Conservation (phyloP, 1,140 invertebrate species). For the Cotesia typhae region DNA sequence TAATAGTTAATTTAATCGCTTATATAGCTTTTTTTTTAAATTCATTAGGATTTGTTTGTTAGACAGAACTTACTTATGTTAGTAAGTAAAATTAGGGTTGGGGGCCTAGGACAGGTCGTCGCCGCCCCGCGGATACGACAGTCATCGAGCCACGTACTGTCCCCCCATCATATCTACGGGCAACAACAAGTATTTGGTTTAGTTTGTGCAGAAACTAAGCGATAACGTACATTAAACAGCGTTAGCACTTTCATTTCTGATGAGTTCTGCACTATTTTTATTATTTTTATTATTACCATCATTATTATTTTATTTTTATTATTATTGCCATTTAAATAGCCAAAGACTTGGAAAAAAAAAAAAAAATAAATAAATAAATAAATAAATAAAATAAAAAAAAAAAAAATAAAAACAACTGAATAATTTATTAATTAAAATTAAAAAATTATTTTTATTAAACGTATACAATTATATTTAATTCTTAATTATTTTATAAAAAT, state of each 20-base stretch:
- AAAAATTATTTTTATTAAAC: too few species aligned
- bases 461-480: not conserved
- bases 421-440: too few species aligned
- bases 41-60: conserved; percentile 61
- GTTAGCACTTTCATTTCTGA: conserved; percentile 35
- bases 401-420: too few species aligned
- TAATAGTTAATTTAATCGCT: conserved; percentile 44
- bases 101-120: conserved; percentile 68
- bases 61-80: conserved; percentile 68
- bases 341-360: not conserved
- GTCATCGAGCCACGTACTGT: conserved; percentile 68
- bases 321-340: not conserved
- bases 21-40: conserved; percentile 27
- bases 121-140: conserved; percentile 67
- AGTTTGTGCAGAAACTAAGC: conserved; percentile 66
- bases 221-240: conserved; percentile 37
- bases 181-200: conserved; percentile 65
- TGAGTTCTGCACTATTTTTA: conserved; percentile 30
- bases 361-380: conserved; percentile 19
- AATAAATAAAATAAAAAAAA: not conserved
- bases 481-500: not conserved
- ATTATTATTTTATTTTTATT: not conserved
- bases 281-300: not conserved
- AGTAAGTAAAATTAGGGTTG: conserved; percentile 68
- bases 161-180: conserved; percentile 68